Percentiles rank a stretch among this genome's conserved stretches.
phyloP scores from a whole-genome alignment of 2,888 invertebrate species.

The Stenolophus ochropezus region DNA sequence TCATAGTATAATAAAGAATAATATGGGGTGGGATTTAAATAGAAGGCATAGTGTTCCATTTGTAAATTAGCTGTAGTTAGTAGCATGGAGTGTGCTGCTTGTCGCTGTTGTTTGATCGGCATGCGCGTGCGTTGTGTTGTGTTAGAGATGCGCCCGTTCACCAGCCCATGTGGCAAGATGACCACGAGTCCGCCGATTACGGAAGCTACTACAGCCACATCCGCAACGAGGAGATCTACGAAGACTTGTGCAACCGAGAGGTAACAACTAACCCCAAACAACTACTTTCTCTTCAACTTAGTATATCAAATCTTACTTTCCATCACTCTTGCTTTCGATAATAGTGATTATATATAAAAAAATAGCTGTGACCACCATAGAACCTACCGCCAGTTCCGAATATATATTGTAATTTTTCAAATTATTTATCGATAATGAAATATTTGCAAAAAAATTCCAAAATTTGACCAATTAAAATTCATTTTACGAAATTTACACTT shows the following conservation, averaged over 20 bases:
- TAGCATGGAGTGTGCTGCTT: slow-evolving; percentile 56
- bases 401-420: too few relatives aligned
- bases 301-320: not conserved
- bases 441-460: too few relatives aligned
- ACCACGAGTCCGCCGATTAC: slow-evolving; percentile 78
- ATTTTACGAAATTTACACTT: too few relatives aligned
- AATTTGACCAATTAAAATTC: too few relatives aligned
- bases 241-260: slow-evolving; percentile 86
- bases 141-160: slow-evolving; percentile 69
- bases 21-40: not conserved
- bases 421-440: too few relatives aligned
- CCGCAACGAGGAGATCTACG: slow-evolving; percentile 94
- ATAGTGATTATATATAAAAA: too few relatives aligned
- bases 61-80: slow-evolving; percentile 18
- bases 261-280: slow-evolving; percentile 15
- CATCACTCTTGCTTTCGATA: not conserved
- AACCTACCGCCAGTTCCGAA: too few relatives aligned
- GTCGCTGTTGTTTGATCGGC: slow-evolving; percentile 57
- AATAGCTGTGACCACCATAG: too few relatives aligned
- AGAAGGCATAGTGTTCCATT: not conserved
- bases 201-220: slow-evolving; percentile 82
- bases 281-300: not conserved
- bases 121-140: slow-evolving; percentile 66
- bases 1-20: too few relatives aligned
- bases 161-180: slow-evolving; percentile 62